Evolutionary conservation across 2,888 invertebrate genomes (phyloP), one percentile per base, ranked within the genome.

Genomic region (Labia minor): DNA sequence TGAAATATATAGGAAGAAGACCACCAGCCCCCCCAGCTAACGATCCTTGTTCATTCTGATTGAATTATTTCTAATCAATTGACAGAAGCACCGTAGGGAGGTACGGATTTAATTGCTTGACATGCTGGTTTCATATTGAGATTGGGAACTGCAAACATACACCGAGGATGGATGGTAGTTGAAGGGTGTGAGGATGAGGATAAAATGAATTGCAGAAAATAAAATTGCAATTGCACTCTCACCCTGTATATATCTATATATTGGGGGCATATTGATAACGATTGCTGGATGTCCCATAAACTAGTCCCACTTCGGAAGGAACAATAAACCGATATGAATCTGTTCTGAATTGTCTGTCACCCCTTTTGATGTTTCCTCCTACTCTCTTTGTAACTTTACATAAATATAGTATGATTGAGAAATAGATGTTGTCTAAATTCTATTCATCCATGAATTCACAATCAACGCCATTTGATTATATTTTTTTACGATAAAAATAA

Each of bases 31-130:
- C n/a, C 26, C 26, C 3, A 8, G 26, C 26, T 26, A 26, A 26
- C 26, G 26, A 26, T 26, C 49, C 14, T 14, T 16, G 49, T 49
- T 49, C n/a, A 49, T n/a, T 49, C 16, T 14, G 49, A 49, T 49
- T 49, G 49, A 49, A 49, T 49, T 49, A 49, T 49, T 49, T 16
- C 49, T 49, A 49, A 49, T 49, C 49, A 49, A 49, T 49, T 49
- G 49, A 14, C 49, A 49, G 49, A n/a, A 16, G 49, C 14, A 49
- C 49, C 49, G 14, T 11, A 10, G 49, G 49, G 49, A n/a, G 49
- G 49, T 11, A 16, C 8, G n/a, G 49, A 49, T 49, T 49, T 49
- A 49, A 49, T 49, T 49, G 49, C 49, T 49, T 49, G 49, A 49
- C 49, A 49, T 49, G 49, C 49, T n/a, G 16, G 49, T 49, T 26